Conservation (phyloP, 1,140 invertebrate genomes). For the Drosophila parvula region DNA sequence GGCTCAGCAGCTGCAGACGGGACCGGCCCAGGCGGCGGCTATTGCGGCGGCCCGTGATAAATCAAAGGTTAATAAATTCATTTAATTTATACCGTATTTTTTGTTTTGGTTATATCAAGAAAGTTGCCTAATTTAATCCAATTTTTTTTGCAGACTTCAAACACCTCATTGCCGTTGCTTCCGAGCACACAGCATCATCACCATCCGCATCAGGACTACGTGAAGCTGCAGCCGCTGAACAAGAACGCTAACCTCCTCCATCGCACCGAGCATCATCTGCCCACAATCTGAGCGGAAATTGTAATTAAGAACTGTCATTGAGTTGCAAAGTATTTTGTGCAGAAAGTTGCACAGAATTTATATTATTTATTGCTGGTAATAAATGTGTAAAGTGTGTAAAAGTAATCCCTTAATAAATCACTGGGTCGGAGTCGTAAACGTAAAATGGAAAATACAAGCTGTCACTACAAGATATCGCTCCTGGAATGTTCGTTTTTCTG, state of each 20-base stretch:
- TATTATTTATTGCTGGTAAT: conserved; percentile 58
- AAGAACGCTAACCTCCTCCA: conserved; percentile 75
- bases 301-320: conserved; percentile 24
- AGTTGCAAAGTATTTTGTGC: conserved; percentile 27
- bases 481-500: neutral
- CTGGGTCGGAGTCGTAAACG: neutral
- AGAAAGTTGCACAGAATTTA: conserved; percentile 30
- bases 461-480: conserved; percentile 1
- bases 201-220: conserved; percentile 76
- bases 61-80: conserved; percentile 71
- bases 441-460: conserved; percentile 6
- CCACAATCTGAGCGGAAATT: conserved; percentile 67
- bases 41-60: conserved; percentile 74
- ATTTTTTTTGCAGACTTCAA: conserved; percentile 68
- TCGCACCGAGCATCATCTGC: conserved; percentile 82
- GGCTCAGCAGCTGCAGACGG: conserved; percentile 71
- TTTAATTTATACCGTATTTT: too few relatives aligned
- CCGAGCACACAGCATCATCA: conserved; percentile 79
- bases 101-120: too few relatives aligned
- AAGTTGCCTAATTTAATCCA: too few relatives aligned
- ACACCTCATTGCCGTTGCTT: conserved; percentile 82
- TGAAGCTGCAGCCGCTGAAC: conserved; percentile 77
- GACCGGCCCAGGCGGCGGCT: conserved; percentile 68
- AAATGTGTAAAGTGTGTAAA: conserved; percentile 64
- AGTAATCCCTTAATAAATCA: conserved; percentile 28